phyloP scores from a whole-genome alignment of 2,888 invertebrate species.

The Acanthoscelides obtectus region DNA sequence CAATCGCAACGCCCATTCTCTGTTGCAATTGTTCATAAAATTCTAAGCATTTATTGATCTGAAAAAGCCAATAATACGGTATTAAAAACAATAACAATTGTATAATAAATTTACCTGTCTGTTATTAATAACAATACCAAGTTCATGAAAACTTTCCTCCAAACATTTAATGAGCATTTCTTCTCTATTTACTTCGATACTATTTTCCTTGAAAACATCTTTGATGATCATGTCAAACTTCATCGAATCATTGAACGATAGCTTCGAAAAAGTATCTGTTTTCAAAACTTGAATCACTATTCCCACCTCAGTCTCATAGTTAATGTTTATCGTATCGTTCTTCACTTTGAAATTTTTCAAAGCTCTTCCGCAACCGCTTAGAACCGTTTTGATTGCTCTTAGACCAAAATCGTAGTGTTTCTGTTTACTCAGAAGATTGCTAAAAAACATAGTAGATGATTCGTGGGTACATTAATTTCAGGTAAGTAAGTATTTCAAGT shows the following conservation, averaged over 20 bases:
- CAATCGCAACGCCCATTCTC: constrained; percentile 94
- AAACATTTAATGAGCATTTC: constrained; percentile 60
- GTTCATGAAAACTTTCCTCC: constrained; percentile 56
- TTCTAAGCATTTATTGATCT: constrained; percentile 86
- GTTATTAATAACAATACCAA: constrained; percentile 65
- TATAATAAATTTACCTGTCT: constrained; percentile 71
- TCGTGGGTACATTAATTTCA: too few species aligned
- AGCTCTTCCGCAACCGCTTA: constrained; percentile 69
- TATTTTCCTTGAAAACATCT: constrained; percentile 74
- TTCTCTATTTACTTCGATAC: constrained; percentile 55
- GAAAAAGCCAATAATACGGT: too few species aligned
- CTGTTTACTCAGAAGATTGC: constrained; percentile 81
- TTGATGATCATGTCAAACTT: constrained; percentile 67
- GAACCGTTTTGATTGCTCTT: constrained; percentile 88
- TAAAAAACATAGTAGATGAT: constrained; percentile 39
- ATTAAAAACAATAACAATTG: too few species aligned
- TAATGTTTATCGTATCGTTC: constrained; percentile 16
- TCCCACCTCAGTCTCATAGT: constrained; percentile 55
- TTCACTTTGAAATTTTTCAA: constrained; percentile 43
- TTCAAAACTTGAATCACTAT: constrained; percentile 70
- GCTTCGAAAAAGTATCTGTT: constrained; percentile 79
- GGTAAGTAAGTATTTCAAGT: too few species aligned
- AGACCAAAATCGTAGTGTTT: constrained; percentile 99
- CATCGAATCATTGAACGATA: constrained; percentile 68
- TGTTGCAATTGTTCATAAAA: constrained; percentile 91